Base-by-base conservation (phyloP, 2,797 vertebrate species). In the Podarcis lilfordi region DNA sequence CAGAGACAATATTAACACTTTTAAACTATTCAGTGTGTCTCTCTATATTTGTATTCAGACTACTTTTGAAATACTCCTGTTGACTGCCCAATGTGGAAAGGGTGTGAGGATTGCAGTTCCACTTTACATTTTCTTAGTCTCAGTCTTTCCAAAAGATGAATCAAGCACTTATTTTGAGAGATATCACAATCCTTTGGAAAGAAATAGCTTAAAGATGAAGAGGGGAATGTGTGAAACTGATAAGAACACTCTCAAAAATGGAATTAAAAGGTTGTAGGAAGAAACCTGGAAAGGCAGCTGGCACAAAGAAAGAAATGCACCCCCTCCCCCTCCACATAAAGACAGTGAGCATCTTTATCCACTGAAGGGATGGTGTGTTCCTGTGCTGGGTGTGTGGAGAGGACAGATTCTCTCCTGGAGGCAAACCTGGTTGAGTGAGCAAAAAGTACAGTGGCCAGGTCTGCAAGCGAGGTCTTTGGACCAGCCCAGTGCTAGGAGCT, bases 91-190 rank as follows among this genome's bases (percentile, higher is more conserved):
- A 32, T 19, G 32, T 10, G 10, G 69, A 32, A 72, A 8, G n/a
- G 25, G 27, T 23, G 8, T 8, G 32, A 74, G 45, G 13, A 32
- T 40, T 21, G 40, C 13, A 32, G 8, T 21, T 68, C 23, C 59
- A 80, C 10, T 37, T 85, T 85, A 59, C 83, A 85, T 64, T 80
- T 61, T 79, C n/a, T 68, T 64, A 75, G 10, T 35, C 35, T 83
- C n/a, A 82, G 55, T 59, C 59, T 68, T 89, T 81, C n/a, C 75
- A 74, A 50, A 74, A 81, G 77, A 81, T 74, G 72, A 89, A 82
- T 81, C 71, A 82, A 55, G 32, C 32, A 59, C 64, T 82, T 80
- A 69, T 86, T 89, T 82, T 71, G 81, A 69, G 71, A 80, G 78
- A 40, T 59, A 37, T 59, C 29, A n/a, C 50, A 68, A 64, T 4